phyloP scores from a whole-genome alignment of 2,888 invertebrate species.

The Nycteola revayana region DNA sequence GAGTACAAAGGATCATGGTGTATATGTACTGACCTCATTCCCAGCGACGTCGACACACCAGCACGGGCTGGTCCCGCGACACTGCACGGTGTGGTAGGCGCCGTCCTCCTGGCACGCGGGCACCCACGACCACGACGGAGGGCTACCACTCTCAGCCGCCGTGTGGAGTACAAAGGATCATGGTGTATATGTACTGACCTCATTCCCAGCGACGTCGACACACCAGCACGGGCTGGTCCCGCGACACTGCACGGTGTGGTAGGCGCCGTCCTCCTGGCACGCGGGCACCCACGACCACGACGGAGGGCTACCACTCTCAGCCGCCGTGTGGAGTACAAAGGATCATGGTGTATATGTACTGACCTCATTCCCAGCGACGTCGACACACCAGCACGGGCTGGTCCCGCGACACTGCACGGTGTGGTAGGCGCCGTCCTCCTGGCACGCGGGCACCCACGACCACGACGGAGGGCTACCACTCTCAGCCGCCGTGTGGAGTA shows the following conservation, averaged over 20 bases:
- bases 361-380: slow-evolving; percentile 86
- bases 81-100: slow-evolving; percentile 87
- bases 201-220: slow-evolving; percentile 87
- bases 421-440: slow-evolving; percentile 85
- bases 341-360: slow-evolving; percentile 30
- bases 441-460: slow-evolving; percentile 88
- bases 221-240: slow-evolving; percentile 90
- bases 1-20: slow-evolving; percentile 57
- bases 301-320: slow-evolving; percentile 86
- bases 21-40: slow-evolving; percentile 78
- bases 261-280: slow-evolving; percentile 87
- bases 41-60: slow-evolving; percentile 92
- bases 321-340: no score
- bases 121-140: slow-evolving; percentile 88
- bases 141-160: slow-evolving; percentile 84
- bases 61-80: slow-evolving; percentile 86
- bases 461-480: slow-evolving; percentile 88
- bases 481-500: no score
- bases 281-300: slow-evolving; percentile 88
- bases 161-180: no score
- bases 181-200: slow-evolving; percentile 63
- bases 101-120: slow-evolving; percentile 88
- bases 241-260: slow-evolving; percentile 87
- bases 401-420: slow-evolving; percentile 87
- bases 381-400: slow-evolving; percentile 92